A percentile compares a stretch with the other conserved stretches of the same genome.
phyloP scores from a whole-genome alignment of 2,113 vertebrate species.

The Otocyon megalotis region DNA sequence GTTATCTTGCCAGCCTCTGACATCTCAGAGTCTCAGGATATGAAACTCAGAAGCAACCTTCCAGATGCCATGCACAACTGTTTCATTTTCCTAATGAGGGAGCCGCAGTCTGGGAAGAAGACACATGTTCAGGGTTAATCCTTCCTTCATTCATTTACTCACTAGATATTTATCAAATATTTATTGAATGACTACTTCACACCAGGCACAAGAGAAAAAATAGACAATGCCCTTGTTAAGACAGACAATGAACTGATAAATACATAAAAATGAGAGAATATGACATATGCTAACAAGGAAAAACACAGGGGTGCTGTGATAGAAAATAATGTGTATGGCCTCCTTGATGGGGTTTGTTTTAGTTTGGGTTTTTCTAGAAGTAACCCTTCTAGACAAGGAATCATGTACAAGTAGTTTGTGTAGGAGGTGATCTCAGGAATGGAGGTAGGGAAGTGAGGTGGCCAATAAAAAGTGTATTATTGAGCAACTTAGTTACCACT shows the following conservation, averaged over 20 bases:
- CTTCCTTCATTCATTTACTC: background rate
- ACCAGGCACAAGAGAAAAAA: background rate
- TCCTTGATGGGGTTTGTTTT: background rate
- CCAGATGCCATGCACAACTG: background rate
- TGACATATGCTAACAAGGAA: background rate
- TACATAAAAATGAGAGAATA: background rate
- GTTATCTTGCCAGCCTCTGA: background rate
- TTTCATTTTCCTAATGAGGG: background rate
- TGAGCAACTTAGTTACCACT: accelerated
- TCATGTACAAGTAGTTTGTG: accelerated
- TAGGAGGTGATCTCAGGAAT: background rate
- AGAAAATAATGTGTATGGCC: no score
- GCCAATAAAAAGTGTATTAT: accelerated
- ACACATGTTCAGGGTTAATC: no score
- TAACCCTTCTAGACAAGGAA: background rate
- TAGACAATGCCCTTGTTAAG: background rate
- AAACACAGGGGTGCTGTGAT: background rate
- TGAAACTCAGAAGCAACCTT: background rate
- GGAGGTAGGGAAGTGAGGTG: background rate
- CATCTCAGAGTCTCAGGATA: background rate
- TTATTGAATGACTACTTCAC: background rate
- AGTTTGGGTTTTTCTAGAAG: background rate
- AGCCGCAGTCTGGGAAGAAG: background rate
- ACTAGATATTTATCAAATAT: background rate
- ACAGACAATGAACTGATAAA: background rate